Percentiles rank a stretch among this genome's conserved stretches.
These are phyloP conservation scores for Chionis minor DNA, from an alignment of 2,113 vertebrate genomes.

Conservation along the genomic window DNA sequence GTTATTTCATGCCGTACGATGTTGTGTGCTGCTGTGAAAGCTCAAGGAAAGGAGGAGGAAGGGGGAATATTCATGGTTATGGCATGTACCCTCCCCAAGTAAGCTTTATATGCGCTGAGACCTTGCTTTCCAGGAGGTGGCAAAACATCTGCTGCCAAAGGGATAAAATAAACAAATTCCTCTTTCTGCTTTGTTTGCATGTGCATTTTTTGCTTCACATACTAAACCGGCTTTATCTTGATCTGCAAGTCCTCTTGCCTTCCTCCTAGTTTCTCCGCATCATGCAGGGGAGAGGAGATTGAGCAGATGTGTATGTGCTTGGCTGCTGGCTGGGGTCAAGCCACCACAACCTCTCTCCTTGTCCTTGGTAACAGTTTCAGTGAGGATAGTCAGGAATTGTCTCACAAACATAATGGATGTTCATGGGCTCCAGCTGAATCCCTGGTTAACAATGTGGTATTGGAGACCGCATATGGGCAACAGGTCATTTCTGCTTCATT, in stretches of 20 bases:
- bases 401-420: not conserved
- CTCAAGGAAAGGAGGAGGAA: not conserved
- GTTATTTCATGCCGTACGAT: not conserved
- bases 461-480: not conserved
- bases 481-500: not conserved
- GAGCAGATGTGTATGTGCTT: not conserved
- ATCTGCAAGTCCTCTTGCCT: fast-evolving
- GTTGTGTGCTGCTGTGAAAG: fast-evolving
- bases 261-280: not conserved
- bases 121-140: not conserved
- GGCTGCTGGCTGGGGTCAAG: not conserved
- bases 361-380: not conserved
- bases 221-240: not conserved
- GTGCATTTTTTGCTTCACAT: not conserved
- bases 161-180: not conserved
- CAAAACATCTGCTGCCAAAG: not conserved
- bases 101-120: not conserved
- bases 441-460: not conserved
- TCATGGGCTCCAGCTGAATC: not conserved
- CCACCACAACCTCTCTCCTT: not conserved
- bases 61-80: not conserved
- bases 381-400: not conserved
- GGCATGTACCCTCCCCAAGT: not conserved
- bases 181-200: not conserved
- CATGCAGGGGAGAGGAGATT: fast-evolving